phyloP scores from a whole-genome alignment of 2,113 vertebrate species.

The Planiliza haematocheilus region DNA sequence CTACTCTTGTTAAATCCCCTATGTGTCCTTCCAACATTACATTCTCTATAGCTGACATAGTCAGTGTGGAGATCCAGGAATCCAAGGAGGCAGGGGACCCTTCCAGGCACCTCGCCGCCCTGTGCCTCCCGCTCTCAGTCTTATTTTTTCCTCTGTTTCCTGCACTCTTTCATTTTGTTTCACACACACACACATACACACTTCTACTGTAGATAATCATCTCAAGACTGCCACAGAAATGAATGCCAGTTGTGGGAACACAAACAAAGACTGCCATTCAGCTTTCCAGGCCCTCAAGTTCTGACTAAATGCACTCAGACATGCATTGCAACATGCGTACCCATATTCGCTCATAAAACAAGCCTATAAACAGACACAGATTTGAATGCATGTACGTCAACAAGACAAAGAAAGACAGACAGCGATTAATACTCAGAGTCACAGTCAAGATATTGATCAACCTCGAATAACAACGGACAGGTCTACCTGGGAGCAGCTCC shows the following conservation, averaged over 20 bases:
- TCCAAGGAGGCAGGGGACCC: constrained; percentile 43
- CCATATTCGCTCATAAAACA: neutral
- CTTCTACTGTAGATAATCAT: constrained; percentile 43
- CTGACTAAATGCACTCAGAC: constrained; percentile 4
- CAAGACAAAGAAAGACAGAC: constrained; percentile 10
- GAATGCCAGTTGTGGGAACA: constrained; percentile 39
- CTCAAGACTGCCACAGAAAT: constrained; percentile 50
- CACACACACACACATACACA: constrained; percentile 25
- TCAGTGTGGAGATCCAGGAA: constrained; percentile 51
- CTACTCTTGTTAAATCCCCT: constrained; percentile 55
- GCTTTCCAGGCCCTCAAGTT: constrained; percentile 23
- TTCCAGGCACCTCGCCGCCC: constrained; percentile 49
- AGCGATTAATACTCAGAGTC: neutral
- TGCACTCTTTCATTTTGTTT: constrained; percentile 12
- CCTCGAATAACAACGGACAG: constrained; percentile 31
- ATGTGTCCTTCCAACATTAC: constrained; percentile 54
- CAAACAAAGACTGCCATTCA: constrained; percentile 37
- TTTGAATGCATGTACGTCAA: constrained; percentile 16
- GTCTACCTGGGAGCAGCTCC: constrained; percentile 52
- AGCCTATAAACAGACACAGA: constrained; percentile 6
- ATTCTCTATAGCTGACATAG: constrained; percentile 69
- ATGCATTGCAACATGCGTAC: neutral
- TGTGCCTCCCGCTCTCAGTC: constrained; percentile 3
- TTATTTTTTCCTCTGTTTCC: constrained; percentile 22
- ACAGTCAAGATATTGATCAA: constrained; percentile 20